A percentile compares a stretch with the other conserved stretches of the same genome.
Evolutionary conservation across 2,113 vertebrate genomes (phyloP).

Genomic region (Oreochromis tanganicae): DNA sequence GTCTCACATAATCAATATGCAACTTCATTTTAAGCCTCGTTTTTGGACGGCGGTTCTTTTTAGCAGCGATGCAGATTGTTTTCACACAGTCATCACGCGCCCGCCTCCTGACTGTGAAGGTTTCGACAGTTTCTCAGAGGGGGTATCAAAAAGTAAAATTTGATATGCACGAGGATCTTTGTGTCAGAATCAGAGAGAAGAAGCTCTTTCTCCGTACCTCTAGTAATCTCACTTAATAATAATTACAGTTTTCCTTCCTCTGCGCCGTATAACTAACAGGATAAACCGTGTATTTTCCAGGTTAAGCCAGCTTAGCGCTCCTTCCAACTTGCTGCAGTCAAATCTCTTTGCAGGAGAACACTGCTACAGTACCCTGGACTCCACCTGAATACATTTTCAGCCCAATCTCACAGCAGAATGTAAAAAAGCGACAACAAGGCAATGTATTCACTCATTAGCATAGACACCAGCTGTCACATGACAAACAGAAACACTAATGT

Average conservation of each 20-base stretch:
- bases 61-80: neutral
- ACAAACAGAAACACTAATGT: neutral
- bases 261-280: neutral
- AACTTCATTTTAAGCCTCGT: neutral
- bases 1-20: neutral
- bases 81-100: neutral
- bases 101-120: neutral
- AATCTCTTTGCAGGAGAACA: neutral
- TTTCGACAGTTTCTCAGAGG: neutral
- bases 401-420: fast-evolving
- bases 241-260: neutral
- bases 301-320: neutral
- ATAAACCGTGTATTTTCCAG: neutral
- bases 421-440: neutral
- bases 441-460: neutral
- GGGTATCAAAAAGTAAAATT: neutral
- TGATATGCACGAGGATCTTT: neutral
- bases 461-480: neutral
- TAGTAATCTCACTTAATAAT: neutral
- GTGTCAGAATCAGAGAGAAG: neutral
- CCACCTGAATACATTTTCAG: neutral
- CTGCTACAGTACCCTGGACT: neutral
- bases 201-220: neutral
- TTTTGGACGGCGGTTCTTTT: fast-evolving
- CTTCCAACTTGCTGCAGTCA: neutral